Evolutionary conservation across 2,888 invertebrate genomes (phyloP), one percentile per base, ranked within the genome.

Genomic region (Euzophera pinguis): DNA sequence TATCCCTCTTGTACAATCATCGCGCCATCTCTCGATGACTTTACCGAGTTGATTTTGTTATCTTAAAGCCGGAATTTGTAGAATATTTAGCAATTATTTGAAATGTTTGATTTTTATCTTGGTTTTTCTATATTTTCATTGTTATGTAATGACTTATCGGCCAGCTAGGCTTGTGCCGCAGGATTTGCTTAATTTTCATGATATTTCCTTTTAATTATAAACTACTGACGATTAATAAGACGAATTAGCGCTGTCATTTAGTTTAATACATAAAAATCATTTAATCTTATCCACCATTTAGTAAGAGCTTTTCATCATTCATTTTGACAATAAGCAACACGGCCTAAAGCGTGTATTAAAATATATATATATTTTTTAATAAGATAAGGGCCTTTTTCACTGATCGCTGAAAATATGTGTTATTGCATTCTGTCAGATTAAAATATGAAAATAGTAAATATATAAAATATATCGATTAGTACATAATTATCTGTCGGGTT

Each of bases 11-110:
- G 32, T 50, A 43, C 42, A 50, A 14, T 14, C 3, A 9, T 42
- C 50, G 32, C 12, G n/a, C n/a, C n/a, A 12, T 9, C 13, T 5
- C n/a, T 22, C 27, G 38, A 49, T 37, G 38, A 22, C 13, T 41
- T 13, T 50, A 42, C 32, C 22, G 34, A 50, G 17, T 17, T 10
- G n/a, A 50, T 50, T 50, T 50, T 50, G 32, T 50, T 49, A 13
- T 7, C 14, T n/a, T 38, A 32, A 1, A 14, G 29, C 39, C 27
- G 38, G 12, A 12, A 32, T 45, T 32, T 45, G 29, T 45, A 45
- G n/a, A 43, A 27, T 45, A 13, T 45, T 45, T 45, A 45, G 45
- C 8, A 14, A 38, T 38, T 35, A 35, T 35, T 35, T 35, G 35
- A 35, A 35, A 35, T 35, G n/a, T 35, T 35, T n/a, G 10, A 35